Conservation (phyloP, 2,797 vertebrate species). For the Diglossa cyanea region DNA sequence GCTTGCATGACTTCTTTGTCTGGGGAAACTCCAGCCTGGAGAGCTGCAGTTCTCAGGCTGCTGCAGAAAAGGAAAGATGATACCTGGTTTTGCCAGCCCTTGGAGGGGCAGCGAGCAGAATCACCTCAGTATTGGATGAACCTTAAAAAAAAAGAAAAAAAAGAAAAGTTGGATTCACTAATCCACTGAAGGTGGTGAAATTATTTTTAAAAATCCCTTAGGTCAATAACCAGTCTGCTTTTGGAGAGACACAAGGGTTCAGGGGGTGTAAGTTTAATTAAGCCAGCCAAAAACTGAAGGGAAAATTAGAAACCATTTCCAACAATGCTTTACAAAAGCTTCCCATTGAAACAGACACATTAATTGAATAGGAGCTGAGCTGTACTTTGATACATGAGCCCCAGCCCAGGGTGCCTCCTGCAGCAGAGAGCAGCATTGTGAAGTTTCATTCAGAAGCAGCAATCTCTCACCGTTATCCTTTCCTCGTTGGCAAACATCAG, state of each 20-base stretch:
- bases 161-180: not conserved
- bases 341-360: constrained; percentile 34
- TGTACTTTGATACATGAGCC: constrained; percentile 44
- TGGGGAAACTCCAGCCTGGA: not conserved
- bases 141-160: not conserved
- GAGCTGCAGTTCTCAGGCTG: not conserved
- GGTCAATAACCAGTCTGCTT: constrained; percentile 22
- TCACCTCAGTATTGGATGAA: not conserved
- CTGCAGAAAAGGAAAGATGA: not conserved
- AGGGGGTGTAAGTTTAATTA: constrained; percentile 44
- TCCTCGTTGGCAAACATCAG: constrained; percentile 39
- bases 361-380: constrained; percentile 48
- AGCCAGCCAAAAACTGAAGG: constrained; percentile 54
- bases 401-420: constrained; percentile 14
- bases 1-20: not conserved
- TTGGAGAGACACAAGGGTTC: not conserved
- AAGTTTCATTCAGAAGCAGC: constrained; percentile 40
- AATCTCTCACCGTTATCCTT: constrained; percentile 36
- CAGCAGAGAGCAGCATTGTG: constrained; percentile 31
- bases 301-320: constrained; percentile 49
- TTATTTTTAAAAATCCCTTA: constrained; percentile 33
- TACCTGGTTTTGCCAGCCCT: not conserved
- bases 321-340: constrained; percentile 41
- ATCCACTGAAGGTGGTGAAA: constrained; percentile 19
- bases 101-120: not conserved